Base-by-base conservation (phyloP, 2,888 invertebrate genomes). In the Folsomia manolachei region DNA sequence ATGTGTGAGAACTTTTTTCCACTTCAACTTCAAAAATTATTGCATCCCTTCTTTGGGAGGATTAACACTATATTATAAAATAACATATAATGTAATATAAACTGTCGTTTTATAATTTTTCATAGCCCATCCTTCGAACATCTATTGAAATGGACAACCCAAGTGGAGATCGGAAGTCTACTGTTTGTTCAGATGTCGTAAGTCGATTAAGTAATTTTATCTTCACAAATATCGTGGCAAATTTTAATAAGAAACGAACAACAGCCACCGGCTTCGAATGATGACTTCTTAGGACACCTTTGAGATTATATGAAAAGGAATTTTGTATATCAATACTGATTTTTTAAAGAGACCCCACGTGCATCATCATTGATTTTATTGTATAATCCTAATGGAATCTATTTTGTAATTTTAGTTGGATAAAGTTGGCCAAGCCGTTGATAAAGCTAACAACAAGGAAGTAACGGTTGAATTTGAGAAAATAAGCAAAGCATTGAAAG, bases 181-280 rank as follows among this genome's bases (percentile, higher is more conserved):
- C 88, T 14, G 89, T 89, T 82, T 89, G 88, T 81, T 83, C 83
- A 76, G 90, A 91, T 81, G 87, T 89, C 63, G 89, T 89, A 84
- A 82, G 86, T 85, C 21, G 11, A 67, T n/a, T 66, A 63, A 26
- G 53, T 51, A 27, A 21, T 70, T 25, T 61, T 64, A 27, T 71
- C 27, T 65, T 71, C 39, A 66, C 66, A 71, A 53, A 24, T n/a
- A 14, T 25, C 26, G 4, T n/a, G n/a, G 11, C 19, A 56, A 56
- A 56, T 19, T 56, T 56, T 56, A n/a, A n/a, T n/a, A n/a, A n/a
- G n/a, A n/a, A n/a, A n/a, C n/a, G n/a, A n/a, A n/a, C n/a, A n/a
- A n/a, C n/a, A 51, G 11, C 51, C 11, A 9, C n/a, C n/a, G n/a
- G n/a, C n/a, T n/a, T n/a, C 7, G 25, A 27, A 27, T 64, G 64